Evolutionary conservation across 1,140 invertebrate genomes (phyloP).

Genomic region (Drosophila bocki): DNA sequence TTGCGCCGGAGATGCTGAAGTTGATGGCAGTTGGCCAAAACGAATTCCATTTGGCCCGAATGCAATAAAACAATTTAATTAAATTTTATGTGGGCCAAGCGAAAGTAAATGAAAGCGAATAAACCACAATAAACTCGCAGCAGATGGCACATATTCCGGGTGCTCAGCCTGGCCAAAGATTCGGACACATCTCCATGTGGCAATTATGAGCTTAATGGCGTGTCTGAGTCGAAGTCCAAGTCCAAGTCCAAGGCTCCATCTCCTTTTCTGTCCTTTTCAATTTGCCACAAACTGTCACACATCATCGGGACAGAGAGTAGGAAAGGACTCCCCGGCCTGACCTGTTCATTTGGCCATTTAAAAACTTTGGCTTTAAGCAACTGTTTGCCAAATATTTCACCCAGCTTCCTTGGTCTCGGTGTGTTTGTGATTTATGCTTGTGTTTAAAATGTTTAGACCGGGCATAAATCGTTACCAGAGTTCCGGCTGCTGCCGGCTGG

Average conservation of each 20-base stretch:
- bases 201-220: constrained; percentile 70
- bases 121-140: constrained; percentile 70
- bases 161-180: constrained; percentile 7
- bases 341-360: constrained; percentile 31
- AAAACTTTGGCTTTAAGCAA: constrained; percentile 56
- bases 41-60: constrained; percentile 57
- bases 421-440: constrained; percentile 66
- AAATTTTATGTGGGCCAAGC: constrained; percentile 67
- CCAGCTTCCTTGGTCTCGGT: constrained; percentile 6
- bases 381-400: constrained; percentile 47
- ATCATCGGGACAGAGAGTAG: constrained; percentile 31
- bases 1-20: constrained; percentile 3
- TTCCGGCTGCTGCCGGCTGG: constrained; percentile 12
- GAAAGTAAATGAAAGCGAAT: constrained; percentile 75
- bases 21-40: constrained; percentile 39
- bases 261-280: constrained; percentile 40
- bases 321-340: constrained; percentile 4
- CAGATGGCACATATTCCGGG: constrained; percentile 51
- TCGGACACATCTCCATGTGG: constrained; percentile 41
- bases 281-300: constrained; percentile 67
- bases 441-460: constrained; percentile 56
- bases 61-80: constrained; percentile 78
- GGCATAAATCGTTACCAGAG: constrained; percentile 46
- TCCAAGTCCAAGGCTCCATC: not conserved
- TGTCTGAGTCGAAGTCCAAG: constrained; percentile 14